A percentile compares a stretch with the other conserved stretches of the same genome.
Evolutionary conservation across 2,888 invertebrate genomes (phyloP).

Genomic region (Agriotes lineatus): DNA sequence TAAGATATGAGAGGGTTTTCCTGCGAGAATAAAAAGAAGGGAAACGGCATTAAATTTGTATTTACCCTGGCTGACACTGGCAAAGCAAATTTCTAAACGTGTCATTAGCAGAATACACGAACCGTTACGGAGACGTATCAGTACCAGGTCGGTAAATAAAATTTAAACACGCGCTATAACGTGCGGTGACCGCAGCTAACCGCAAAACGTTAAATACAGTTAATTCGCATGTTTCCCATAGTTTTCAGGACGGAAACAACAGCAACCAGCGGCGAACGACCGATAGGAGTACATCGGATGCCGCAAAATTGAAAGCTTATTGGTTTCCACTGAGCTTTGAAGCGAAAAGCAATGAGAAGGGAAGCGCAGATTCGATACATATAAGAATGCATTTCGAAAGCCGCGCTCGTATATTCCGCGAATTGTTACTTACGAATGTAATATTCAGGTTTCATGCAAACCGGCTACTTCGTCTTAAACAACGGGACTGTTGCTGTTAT

Average conservation of each 20-base stretch:
- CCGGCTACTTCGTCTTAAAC: too few relatives aligned
- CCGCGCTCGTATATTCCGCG: background rate
- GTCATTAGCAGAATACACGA: conserved; percentile 11
- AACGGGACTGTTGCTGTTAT: too few relatives aligned
- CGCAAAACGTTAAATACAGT: conserved; percentile 16
- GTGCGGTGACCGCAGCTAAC: background rate
- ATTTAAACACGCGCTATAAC: conserved; percentile 11
- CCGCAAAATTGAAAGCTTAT: conserved; percentile 28
- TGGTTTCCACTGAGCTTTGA: conserved; percentile 27
- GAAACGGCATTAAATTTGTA: conserved; percentile 11
- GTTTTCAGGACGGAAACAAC: conserved; percentile 11
- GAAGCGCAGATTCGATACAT: conserved; percentile 1
- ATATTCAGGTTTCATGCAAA: background rate
- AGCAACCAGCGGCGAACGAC: conserved; percentile 16
- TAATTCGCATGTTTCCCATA: conserved; percentile 25
- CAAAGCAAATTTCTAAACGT: conserved; percentile 15
- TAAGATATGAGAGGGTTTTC: conserved; percentile 4
- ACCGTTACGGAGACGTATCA: background rate
- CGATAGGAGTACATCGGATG: conserved; percentile 19
- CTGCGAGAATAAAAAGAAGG: background rate
- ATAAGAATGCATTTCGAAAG: conserved; percentile 20
- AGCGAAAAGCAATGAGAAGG: conserved; percentile 23
- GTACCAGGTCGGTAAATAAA: conserved; percentile 9
- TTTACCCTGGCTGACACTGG: background rate
- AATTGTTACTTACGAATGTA: conserved; percentile 11